Conservation (phyloP, 2,888 invertebrate genomes). For the Gnatocerus cornutus region DNA sequence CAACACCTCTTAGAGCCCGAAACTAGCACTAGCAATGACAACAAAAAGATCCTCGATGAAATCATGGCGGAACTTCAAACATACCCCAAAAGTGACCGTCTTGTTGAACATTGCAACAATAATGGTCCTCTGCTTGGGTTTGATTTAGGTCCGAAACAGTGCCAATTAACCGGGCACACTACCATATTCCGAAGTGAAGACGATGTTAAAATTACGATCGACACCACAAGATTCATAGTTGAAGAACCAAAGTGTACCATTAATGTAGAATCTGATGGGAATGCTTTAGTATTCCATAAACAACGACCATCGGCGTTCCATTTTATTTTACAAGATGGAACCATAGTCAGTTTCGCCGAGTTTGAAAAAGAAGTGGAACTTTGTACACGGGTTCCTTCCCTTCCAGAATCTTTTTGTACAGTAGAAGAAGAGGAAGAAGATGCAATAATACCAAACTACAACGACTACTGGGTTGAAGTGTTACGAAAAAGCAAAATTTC, state of each 20-base stretch:
- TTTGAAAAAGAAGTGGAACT: constrained; percentile 5
- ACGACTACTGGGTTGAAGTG: constrained; percentile 27
- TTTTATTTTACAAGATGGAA: constrained; percentile 54
- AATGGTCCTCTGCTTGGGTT: constrained; percentile 53
- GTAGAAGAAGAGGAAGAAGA: constrained; percentile 27
- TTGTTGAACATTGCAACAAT: constrained; percentile 40
- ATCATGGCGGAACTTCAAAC: constrained; percentile 53
- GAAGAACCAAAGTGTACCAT: constrained; percentile 57
- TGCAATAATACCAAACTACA: constrained; percentile 1
- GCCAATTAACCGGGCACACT: constrained; percentile 56
- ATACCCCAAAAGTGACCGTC: constrained; percentile 51
- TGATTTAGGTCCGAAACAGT: constrained; percentile 56
- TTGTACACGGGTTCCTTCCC: not conserved
- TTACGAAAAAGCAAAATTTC: constrained; percentile 21
- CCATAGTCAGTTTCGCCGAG: constrained; percentile 55
- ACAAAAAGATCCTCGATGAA: constrained; percentile 52
- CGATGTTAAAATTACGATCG: constrained; percentile 58
- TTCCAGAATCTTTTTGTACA: not conserved
- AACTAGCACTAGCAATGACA: constrained; percentile 46
- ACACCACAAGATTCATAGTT: constrained; percentile 57
- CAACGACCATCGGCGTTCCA: constrained; percentile 50
- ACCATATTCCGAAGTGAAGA: constrained; percentile 62
- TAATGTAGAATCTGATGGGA: constrained; percentile 52
- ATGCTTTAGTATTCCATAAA: constrained; percentile 56
- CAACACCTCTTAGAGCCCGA: constrained; percentile 37